Evolutionary conservation across 2,797 vertebrate species (phyloP), one percentile per base, ranked within the genome.

Genomic region (Poliocrania exsul): DNA sequence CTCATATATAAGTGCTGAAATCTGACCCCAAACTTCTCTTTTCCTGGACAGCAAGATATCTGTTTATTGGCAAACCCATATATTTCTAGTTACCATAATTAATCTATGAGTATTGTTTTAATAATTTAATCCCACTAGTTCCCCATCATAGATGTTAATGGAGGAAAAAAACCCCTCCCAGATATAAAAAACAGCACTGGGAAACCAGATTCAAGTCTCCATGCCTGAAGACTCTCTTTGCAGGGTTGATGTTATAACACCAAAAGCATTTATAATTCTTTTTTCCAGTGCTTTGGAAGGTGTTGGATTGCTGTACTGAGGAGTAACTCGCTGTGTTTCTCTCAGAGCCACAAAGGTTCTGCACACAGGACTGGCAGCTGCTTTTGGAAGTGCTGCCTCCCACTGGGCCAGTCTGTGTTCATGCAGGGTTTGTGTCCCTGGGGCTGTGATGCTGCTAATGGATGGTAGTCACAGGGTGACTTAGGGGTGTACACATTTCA

Each of bases 301-400:
- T 77, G 14, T 14, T 75, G 33, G 31, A 21, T 23, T 60, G 25
- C 28, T 49, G 8, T 35, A n/a, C 42, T 47, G 14, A 50, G 61
- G 29, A 60, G 26, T 42, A 53, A 69, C 21, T 50, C 38, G 31
- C 20, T 57, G 56, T 21, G 60, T 46, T 38, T 26, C 60, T 50
- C 50, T 20, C 14, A 50, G 56, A 78, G 74, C 44, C 44, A 67
- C 35, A 56, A 28, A 54, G 71, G 4, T 62, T 67, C 66, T 44
- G 62, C 44, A 10, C 2, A 16, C 2, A 0, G 0, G 26, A 8
- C 16, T 25, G 65, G 64, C 29, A 47, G 37, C 0, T 8, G 33
- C 49, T 16, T 47, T 61, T 4, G 11, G 38, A 33, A 61, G 66
- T 10, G 65, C 28, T 38, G 14, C 53, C 72, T 44, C 57, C 35